These are phyloP conservation scores for Anarsia innoxiella DNA, from an alignment of 2,888 invertebrate species.

Conservation along the genomic window DNA sequence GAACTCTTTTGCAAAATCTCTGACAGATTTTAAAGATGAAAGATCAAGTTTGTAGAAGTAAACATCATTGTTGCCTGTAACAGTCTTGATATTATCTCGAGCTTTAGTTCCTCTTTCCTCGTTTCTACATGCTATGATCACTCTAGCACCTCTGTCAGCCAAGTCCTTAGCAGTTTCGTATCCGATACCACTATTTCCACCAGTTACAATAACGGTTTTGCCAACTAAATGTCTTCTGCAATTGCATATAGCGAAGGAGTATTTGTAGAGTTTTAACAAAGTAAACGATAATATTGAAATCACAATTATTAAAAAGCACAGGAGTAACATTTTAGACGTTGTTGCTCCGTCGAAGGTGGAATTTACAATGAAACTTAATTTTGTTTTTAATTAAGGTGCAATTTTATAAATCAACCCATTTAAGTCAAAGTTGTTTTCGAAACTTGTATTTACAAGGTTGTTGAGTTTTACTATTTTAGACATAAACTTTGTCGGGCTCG, in stretches of 20 bases:
- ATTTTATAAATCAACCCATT: too few species aligned
- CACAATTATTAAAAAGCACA: too few species aligned
- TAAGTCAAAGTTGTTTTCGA: too few species aligned
- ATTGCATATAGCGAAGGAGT: constrained; percentile 13
- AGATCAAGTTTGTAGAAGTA: constrained; percentile 55
- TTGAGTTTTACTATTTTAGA: too few species aligned
- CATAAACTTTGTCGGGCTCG: too few species aligned
- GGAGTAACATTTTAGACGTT: too few species aligned
- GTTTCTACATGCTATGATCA: constrained; percentile 87
- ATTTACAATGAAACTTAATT: too few species aligned
- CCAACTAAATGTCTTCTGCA: constrained; percentile 57
- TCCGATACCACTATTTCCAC: constrained; percentile 86
- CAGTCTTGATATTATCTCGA: constrained; percentile 20
- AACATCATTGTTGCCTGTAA: constrained; percentile 24
- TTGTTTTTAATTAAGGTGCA: too few species aligned
- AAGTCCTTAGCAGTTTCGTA: constrained; percentile 81
- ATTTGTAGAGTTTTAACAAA: too few species aligned
- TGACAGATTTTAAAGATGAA: constrained; percentile 58
- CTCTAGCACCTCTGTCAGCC: constrained; percentile 79
- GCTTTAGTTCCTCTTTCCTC: constrained; percentile 77
- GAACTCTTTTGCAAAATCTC: constrained; percentile 73
- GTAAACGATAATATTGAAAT: too few species aligned
- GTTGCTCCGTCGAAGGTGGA: too few species aligned
- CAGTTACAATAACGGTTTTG: constrained; percentile 87
- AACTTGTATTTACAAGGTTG: too few species aligned